These are phyloP conservation scores for Abscondita cerata DNA, from an alignment of 2,888 invertebrate species.

Conservation along the genomic window DNA sequence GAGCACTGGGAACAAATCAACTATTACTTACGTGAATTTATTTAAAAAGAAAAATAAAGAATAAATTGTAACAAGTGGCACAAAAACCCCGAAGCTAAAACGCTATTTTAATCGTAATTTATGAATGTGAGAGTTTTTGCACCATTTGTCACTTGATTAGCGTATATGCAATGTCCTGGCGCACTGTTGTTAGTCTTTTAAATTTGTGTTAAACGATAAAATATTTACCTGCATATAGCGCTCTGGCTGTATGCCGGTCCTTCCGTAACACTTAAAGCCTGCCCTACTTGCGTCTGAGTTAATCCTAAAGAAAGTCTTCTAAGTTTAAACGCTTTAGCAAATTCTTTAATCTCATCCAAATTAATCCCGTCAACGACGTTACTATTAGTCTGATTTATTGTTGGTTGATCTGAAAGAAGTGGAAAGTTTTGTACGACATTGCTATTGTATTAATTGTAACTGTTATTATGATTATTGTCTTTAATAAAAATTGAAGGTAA, in stretches of 20 bases:
- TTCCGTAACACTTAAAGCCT: slow-evolving; percentile 94
- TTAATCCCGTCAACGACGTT: slow-evolving; percentile 97
- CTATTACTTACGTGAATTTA: slow-evolving; percentile 48
- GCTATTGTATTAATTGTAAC: slow-evolving; percentile 22
- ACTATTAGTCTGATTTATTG: slow-evolving; percentile 91
- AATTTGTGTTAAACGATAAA: background rate
- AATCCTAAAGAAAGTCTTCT: slow-evolving; percentile 91
- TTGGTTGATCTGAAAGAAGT: slow-evolving; percentile 77
- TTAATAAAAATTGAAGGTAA: slow-evolving; percentile 49
- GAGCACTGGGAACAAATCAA: slow-evolving; percentile 85
- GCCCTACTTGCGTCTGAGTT: slow-evolving; percentile 97
- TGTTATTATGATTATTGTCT: slow-evolving; percentile 31
- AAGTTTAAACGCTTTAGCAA: slow-evolving; percentile 96
- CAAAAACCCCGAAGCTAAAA: background rate
- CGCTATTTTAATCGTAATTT: background rate
- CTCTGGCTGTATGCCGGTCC: slow-evolving; percentile 99
- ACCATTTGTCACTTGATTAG: slow-evolving; percentile 21
- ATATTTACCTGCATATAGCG: slow-evolving; percentile 94
- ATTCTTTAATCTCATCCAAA: slow-evolving; percentile 97
- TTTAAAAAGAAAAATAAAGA: slow-evolving; percentile 13
- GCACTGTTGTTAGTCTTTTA: slow-evolving; percentile 5
- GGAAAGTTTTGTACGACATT: background rate
- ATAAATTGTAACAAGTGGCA: slow-evolving; percentile 25
- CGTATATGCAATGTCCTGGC: slow-evolving; percentile 43
- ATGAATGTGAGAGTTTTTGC: background rate